Evolutionary conservation across 2,888 invertebrate species (phyloP), one percentile per base, ranked within the genome.

Genomic region (Napeogenes sylphis): DNA sequence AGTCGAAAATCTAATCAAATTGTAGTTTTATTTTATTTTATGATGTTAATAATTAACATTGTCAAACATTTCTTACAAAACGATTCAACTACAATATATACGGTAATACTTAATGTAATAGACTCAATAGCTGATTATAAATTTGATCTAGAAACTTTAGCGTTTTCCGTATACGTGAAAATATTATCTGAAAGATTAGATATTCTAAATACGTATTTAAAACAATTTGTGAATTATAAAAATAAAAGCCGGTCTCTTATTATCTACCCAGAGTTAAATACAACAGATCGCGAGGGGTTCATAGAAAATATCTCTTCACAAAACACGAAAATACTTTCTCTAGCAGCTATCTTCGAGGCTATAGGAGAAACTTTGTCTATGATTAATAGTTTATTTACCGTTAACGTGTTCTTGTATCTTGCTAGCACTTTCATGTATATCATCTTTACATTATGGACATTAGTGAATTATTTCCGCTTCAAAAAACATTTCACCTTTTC

Each of bases 361-460:
- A 6, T 47, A 47, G 47, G 47, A 21, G 47, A 47, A 47, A 14
- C 47, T 2, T 47, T 47, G 4, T 47, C 21, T 14, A 14, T 47
- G 21, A 6, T 47, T n/a, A 47, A 47, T 47, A 47, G n/a, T 47
- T 14, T 47, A 6, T 47, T n/a, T 47, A 14, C 13, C 6, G 6
- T 14, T 6, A 47, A 47, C 47, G n/a, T 47, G 6, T 47, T 47
- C n/a, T 6, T 82, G 56, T 56, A 45, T 8, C 38, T 56, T 6
- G 12, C 35, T 2, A 76, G 80, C 21, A 79, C 81, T 0, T 85
- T 84, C 62, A 68, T 71, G 0, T 80, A 73, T 56, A 79, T 82
- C 5, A 72, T 84, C 2, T 74, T 81, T 2, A 78, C 81, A 0
- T 79, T 85, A 60, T 84, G 81, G 79, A 73, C 76, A 0, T 76